phyloP scores from a whole-genome alignment of 2,888 invertebrate genomes.

The Acronicta psi region DNA sequence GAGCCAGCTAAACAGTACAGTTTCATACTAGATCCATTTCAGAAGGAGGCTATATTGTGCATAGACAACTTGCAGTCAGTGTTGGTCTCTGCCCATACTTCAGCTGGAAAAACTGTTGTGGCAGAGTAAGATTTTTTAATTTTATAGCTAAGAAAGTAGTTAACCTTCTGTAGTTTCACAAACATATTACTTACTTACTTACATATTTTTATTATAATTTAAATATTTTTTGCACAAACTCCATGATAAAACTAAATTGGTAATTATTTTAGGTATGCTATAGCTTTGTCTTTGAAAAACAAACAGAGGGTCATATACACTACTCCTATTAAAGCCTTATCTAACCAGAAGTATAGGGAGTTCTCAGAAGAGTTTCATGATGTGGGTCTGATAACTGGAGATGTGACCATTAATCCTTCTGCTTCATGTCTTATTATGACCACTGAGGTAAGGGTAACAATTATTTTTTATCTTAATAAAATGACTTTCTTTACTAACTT shows the following conservation, averaged over 20 bases:
- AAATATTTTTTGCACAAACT: too few species aligned
- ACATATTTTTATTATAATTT: too few species aligned
- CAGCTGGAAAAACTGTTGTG: conserved; percentile 99
- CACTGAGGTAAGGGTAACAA: conserved; percentile 94
- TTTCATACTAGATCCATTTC: conserved; percentile 99
- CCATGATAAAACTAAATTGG: neutral
- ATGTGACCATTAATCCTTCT: conserved; percentile 99
- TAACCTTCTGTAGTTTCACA: too few species aligned
- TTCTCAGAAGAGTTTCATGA: conserved; percentile 99
- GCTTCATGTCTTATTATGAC: conserved; percentile 99
- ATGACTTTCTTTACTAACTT: neutral
- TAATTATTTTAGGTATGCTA: conserved; percentile 92
- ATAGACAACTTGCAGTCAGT: conserved; percentile 99
- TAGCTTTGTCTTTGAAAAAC: conserved; percentile 97
- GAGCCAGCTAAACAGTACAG: conserved; percentile 97
- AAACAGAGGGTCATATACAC: conserved; percentile 99
- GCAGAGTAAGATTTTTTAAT: conserved; percentile 93
- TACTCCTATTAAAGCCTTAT: conserved; percentile 99
- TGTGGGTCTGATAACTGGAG: conserved; percentile 99
- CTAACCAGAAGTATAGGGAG: conserved; percentile 99
- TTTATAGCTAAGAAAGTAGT: neutral
- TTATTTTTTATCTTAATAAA: neutral
- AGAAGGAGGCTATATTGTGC: conserved; percentile 98
- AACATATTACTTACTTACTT: too few species aligned
- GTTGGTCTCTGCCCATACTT: conserved; percentile 99